phyloP scores from a whole-genome alignment of 2,113 vertebrate species.

The Xiphophorus couchianus region DNA sequence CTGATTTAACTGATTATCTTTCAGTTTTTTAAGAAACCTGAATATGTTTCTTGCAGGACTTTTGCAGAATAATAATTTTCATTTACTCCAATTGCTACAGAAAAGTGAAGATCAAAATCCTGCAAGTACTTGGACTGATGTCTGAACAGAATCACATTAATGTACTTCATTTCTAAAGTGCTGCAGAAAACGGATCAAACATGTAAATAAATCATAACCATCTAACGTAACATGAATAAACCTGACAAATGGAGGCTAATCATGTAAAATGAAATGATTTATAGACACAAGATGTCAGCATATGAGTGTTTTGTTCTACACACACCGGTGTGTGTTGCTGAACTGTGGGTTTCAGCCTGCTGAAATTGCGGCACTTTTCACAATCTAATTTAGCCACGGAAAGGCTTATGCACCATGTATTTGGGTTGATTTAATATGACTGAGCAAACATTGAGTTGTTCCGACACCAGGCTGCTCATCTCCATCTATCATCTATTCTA shows the following conservation, averaged over 20 bases:
- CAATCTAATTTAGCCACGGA: not conserved
- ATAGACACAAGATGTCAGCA: not conserved
- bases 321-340: not conserved
- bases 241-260: not conserved
- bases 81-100: not conserved
- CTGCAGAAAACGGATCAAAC: not conserved
- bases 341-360: not conserved
- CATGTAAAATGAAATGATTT: not conserved
- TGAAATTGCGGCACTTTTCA: not conserved
- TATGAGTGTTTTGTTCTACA: not conserved
- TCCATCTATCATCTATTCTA: not conserved
- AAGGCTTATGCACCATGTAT: not conserved
- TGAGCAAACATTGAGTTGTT: not conserved
- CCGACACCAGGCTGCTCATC: not conserved
- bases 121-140: not conserved
- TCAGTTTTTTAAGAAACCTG: no score
- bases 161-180: not conserved
- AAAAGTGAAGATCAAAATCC: not conserved
- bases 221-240: not conserved
- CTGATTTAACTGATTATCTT: not conserved
- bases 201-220: not conserved
- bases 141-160: not conserved
- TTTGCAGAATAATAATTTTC: no score
- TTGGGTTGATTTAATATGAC: slow-evolving; percentile 12
- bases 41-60: no score